A percentile compares a stretch with the other conserved stretches of the same genome.
Conservation (phyloP, 1,140 invertebrate species). For the Notospermus geniculatus region DNA sequence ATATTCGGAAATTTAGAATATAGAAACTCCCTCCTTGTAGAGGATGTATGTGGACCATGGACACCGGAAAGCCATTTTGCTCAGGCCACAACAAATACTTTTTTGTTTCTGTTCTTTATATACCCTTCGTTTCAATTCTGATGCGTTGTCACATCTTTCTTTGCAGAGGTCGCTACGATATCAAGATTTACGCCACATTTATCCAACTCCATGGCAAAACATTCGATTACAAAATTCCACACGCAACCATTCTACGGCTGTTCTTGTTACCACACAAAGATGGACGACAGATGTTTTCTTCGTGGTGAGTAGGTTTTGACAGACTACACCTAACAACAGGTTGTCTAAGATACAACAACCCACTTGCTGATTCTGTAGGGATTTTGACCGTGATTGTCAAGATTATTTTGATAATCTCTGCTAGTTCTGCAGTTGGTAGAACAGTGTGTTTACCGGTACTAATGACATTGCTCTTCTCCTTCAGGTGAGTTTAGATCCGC, state of each 20-base stretch:
- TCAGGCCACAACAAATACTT: too few species aligned
- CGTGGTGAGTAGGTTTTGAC: conserved; percentile 69
- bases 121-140: too few species aligned
- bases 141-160: too few species aligned
- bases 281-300: conserved; percentile 97
- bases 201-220: conserved; percentile 99
- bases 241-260: conserved; percentile 89
- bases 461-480: conserved; percentile 16
- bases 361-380: too few species aligned
- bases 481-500: conserved; percentile 89
- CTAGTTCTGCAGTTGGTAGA: too few species aligned
- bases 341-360: too few species aligned
- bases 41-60: not conserved
- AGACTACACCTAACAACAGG: not conserved
- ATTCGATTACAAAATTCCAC: conserved; percentile 99
- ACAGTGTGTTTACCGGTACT: too few species aligned
- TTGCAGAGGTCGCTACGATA: conserved; percentile 98
- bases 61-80: too few species aligned
- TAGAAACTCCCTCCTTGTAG: not conserved
- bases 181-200: conserved; percentile 96
- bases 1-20: not conserved
- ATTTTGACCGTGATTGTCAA: too few species aligned
- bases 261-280: conserved; percentile 97
- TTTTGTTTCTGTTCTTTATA: too few species aligned
- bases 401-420: too few species aligned